phyloP scores from a whole-genome alignment of 2,797 vertebrate genomes.

The Chrosomus eos region DNA sequence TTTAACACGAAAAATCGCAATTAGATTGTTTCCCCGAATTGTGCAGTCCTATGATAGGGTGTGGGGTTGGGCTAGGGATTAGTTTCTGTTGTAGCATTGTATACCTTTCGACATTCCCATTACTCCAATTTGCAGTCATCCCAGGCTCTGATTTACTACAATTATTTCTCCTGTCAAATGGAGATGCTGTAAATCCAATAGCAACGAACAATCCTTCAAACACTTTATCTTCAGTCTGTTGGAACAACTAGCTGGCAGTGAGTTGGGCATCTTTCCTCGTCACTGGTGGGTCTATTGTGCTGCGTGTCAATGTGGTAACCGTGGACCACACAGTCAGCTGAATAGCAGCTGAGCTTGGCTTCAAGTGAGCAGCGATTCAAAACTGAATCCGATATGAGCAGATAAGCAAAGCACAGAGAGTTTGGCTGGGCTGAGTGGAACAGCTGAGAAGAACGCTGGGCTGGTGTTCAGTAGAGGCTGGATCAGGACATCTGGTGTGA shows the following conservation, averaged over 20 bases:
- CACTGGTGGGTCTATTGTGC: conserved; percentile 71
- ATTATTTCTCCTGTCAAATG: not conserved
- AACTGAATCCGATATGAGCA: conserved; percentile 75
- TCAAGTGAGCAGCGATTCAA: conserved; percentile 71
- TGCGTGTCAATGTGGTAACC: conserved; percentile 67
- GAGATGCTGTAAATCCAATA: not conserved
- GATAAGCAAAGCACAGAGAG: conserved; percentile 66
- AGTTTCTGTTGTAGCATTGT: not conserved
- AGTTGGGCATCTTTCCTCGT: conserved; percentile 57
- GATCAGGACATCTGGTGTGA: conserved; percentile 46
- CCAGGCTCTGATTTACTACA: not conserved
- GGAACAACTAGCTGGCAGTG: conserved; percentile 31
- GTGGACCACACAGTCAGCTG: conserved; percentile 78
- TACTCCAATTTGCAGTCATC: not conserved
- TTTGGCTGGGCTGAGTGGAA: conserved; percentile 34
- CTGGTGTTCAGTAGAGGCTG: conserved; percentile 42
- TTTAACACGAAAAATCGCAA: not conserved
- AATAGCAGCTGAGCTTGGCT: conserved; percentile 63
- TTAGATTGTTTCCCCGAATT: not conserved
- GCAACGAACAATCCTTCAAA: not conserved
- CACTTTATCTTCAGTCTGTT: conserved; percentile 17
- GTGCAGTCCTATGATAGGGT: not conserved
- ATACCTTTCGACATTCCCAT: not conserved
- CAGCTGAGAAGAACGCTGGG: conserved; percentile 37
- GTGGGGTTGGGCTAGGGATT: not conserved